phyloP scores from a whole-genome alignment of 2,888 invertebrate species.

The Lordiphosa fenestrarum region DNA sequence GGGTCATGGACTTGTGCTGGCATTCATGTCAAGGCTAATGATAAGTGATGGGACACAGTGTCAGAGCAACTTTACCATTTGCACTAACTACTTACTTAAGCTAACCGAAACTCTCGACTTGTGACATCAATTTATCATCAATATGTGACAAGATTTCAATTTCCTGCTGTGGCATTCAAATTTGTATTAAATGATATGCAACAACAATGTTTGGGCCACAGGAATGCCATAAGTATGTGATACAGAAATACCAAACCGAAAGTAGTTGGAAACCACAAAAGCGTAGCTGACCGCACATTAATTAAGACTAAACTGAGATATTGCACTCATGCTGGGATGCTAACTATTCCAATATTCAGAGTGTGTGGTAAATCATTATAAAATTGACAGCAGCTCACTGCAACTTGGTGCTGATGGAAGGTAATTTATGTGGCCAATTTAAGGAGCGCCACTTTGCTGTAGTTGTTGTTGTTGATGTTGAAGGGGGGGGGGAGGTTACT shows the following conservation, averaged over 20 bases:
- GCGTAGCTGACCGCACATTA: conserved; percentile 55
- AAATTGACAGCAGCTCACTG: conserved; percentile 33
- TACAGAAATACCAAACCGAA: conserved; percentile 13
- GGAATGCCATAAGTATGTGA: conserved; percentile 31
- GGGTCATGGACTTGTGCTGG: background rate
- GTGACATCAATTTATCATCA: conserved; percentile 34
- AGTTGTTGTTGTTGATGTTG: conserved; percentile 13
- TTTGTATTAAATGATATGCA: conserved; percentile 43
- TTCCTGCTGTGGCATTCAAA: conserved; percentile 43
- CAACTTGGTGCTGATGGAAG: conserved; percentile 39
- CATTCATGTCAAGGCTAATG: conserved; percentile 4
- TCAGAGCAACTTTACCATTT: background rate
- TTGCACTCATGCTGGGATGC: background rate
- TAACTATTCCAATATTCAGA: background rate
- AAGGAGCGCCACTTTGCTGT: conserved; percentile 46
- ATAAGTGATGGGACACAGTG: background rate
- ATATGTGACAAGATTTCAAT: conserved; percentile 37
- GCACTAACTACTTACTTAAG: background rate
- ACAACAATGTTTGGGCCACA: conserved; percentile 23
- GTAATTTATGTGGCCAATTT: conserved; percentile 37
- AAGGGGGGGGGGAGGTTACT: conserved; percentile 7
- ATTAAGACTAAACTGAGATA: conserved; percentile 27
- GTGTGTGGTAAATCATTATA: conserved; percentile 35
- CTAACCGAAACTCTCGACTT: conserved; percentile 24
- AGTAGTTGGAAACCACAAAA: conserved; percentile 41